Base-by-base conservation (phyloP, 2,113 vertebrate species). In the Mormyrus lacerda region DNA sequence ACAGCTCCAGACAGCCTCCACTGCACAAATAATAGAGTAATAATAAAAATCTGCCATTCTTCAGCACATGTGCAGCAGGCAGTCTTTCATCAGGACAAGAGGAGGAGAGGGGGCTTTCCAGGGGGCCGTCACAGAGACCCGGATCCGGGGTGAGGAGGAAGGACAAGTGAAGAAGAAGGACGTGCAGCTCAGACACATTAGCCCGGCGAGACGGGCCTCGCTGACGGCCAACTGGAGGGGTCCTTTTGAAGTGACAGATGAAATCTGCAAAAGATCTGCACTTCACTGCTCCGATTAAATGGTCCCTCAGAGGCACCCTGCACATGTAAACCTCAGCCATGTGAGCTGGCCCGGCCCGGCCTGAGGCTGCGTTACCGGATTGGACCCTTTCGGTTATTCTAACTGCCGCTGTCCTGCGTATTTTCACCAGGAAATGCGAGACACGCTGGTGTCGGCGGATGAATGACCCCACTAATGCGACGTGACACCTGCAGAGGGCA, bases 341-440 rank as follows among this genome's bases (percentile, higher is more conserved):
- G 47, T 87, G 31, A 50, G 48, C 19, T 50, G 91, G 90, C 86
- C 51, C 6, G 89, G 91, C 73, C 73, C 1, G 1, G 35, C 35
- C 31, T 2, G 3, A 27, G 83, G 93, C 93, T 42, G 89, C 86
- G 79, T 89, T 94, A 93, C 93, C 91, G 89, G 91, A 90, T 93
- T 94, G 94, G 95, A 93, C 94, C 95, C 93, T 95, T 93, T 94
- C 91, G 90, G 89, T 93, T 93, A 93, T 89, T 91, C 91, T 94
- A 89, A 90, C 89, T 39, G 88, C 87, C 91, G 87, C 92, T 94
- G 65, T 91, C 93, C 84, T 91, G 93, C 91, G 90, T 94, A 91
- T 95, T 94, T 95, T 94, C 87, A 50, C 61, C 92, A 91, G 92
- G 94, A 94, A 95, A 96, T 84, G 90, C 91, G 91, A 94, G 93